These are phyloP conservation scores for Dromius quadrimaculatus DNA, from an alignment of 2,888 invertebrate genomes.

Conservation along the genomic window DNA sequence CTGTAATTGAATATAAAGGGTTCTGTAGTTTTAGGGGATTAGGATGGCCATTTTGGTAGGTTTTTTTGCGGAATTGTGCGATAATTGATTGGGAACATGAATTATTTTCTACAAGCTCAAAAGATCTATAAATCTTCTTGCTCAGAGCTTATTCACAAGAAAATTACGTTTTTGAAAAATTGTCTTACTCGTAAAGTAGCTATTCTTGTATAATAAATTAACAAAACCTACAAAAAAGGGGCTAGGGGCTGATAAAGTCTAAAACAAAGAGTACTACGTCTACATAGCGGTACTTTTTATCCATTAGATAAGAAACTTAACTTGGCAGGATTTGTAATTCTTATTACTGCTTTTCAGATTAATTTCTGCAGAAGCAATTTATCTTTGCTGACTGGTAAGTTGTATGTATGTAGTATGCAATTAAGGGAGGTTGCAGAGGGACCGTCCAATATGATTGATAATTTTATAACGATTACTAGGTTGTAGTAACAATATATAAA, in stretches of 20 bases:
- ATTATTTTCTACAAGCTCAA: too few species aligned
- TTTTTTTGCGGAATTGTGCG: too few species aligned
- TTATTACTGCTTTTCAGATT: constrained; percentile 39
- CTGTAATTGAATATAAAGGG: neutral
- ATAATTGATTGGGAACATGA: too few species aligned
- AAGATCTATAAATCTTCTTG: too few species aligned
- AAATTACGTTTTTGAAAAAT: constrained; percentile 17
- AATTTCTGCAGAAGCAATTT: constrained; percentile 35
- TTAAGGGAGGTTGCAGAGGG: neutral
- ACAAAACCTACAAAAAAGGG: constrained; percentile 9
- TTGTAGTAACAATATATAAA: too few species aligned
- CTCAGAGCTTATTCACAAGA: neutral
- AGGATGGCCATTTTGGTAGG: neutral
- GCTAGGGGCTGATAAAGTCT: neutral
- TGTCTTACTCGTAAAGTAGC: constrained; percentile 1
- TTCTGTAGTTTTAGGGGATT: neutral
- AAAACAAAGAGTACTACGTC: constrained; percentile 19
- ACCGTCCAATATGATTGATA: constrained; percentile 15
- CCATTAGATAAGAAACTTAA: constrained; percentile 34
- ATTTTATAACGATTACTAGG: constrained; percentile 23
- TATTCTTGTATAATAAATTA: constrained; percentile 31
- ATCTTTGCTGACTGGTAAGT: constrained; percentile 26
- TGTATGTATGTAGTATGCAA: neutral
- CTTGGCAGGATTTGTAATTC: constrained; percentile 42
- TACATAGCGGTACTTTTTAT: constrained; percentile 21